Evolutionary conservation across 2,113 vertebrate genomes (phyloP).

Genomic region (Porphyrio hochstetteri): DNA sequence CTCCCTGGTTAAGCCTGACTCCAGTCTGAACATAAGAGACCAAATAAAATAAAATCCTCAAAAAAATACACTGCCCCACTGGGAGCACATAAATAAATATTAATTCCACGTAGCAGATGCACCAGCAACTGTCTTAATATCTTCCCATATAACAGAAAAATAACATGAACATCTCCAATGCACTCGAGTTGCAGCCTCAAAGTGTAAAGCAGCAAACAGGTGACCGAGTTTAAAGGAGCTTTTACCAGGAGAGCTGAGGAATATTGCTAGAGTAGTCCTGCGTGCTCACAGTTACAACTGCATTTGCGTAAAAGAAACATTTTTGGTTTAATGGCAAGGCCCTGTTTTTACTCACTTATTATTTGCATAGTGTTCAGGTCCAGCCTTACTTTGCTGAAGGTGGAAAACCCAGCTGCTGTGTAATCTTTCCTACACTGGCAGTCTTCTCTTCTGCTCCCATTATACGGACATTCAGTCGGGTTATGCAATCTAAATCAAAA

Average conservation of each 20-base stretch:
- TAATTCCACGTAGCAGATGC: conserved; percentile 10
- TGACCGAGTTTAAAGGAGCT: background rate
- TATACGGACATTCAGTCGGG: conserved; percentile 93
- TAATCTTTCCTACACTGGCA: conserved; percentile 93
- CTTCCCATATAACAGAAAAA: background rate
- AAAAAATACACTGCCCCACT: background rate
- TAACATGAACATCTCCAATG: background rate
- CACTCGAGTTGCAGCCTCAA: background rate
- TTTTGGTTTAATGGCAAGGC: conserved; percentile 9
- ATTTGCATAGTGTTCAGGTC: conserved; percentile 91
- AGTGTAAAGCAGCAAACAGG: background rate
- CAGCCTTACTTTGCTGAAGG: conserved; percentile 92
- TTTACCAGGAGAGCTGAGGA: background rate
- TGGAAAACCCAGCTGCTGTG: conserved; percentile 87
- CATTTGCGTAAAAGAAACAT: background rate
- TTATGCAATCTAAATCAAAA: conserved; percentile 85
- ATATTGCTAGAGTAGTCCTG: background rate
- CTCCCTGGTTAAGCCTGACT: background rate
- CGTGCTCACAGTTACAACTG: conserved; percentile 16
- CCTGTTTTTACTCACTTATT: conserved; percentile 86
- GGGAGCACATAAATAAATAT: background rate
- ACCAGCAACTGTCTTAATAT: background rate
- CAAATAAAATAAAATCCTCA: background rate
- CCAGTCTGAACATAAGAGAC: background rate
- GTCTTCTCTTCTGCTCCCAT: conserved; percentile 87